Evolutionary conservation across 1,140 invertebrate genomes (phyloP).

Genomic region (Eueides isabella): DNA sequence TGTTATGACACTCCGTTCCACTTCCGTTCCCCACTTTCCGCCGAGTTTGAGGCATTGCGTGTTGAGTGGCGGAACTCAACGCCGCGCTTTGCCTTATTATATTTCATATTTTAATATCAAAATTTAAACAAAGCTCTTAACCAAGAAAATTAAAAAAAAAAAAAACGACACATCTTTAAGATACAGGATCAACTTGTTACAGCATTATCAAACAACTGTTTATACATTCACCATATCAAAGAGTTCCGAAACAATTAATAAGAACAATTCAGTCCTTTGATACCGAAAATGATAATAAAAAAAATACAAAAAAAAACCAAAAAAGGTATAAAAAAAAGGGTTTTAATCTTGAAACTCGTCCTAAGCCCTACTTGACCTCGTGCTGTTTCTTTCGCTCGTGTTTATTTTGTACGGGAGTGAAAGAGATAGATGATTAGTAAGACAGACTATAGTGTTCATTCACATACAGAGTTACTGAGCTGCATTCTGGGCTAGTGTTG

Average conservation of each 20-base stretch:
- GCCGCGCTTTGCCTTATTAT: no score
- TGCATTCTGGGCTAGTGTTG: slow-evolving; percentile 70
- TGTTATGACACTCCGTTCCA: no score
- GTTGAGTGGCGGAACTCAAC: no score
- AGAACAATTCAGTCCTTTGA: slow-evolving; percentile 15
- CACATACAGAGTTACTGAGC: slow-evolving; percentile 66
- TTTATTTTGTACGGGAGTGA: slow-evolving; percentile 28
- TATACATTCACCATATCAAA: slow-evolving; percentile 8
- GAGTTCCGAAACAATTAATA: slow-evolving; percentile 31
- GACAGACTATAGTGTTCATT: slow-evolving; percentile 67
- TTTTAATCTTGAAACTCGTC: slow-evolving; percentile 42
- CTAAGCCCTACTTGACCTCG: slow-evolving; percentile 49
- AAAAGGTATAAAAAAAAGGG: slow-evolving; percentile 47
- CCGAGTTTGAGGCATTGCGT: no score
- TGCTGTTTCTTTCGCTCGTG: slow-evolving; percentile 43
- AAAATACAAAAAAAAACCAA: slow-evolving; percentile 15
- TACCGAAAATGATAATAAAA: slow-evolving; percentile 22
- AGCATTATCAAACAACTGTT: slow-evolving; percentile 3
- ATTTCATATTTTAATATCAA: background rate
- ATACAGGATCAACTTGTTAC: background rate
- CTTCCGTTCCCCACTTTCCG: no score
- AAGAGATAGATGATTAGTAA: slow-evolving; percentile 45
- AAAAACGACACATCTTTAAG: background rate
- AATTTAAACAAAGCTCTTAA: background rate
- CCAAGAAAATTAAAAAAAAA: background rate